Evolutionary conservation across 2,113 vertebrate genomes (phyloP).

Genomic region (Notechis scutatus): DNA sequence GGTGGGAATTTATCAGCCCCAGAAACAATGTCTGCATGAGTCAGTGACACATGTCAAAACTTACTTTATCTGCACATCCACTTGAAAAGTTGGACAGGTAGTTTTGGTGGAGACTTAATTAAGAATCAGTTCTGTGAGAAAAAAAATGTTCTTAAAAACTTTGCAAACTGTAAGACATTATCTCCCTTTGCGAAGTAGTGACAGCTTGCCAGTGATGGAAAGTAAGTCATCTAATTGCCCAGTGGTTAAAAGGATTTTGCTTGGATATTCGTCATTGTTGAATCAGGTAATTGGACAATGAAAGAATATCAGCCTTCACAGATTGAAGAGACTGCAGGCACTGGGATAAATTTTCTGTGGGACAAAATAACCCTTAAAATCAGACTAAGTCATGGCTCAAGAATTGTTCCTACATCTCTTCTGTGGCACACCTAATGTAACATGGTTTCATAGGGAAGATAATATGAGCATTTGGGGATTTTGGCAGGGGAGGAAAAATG

Average conservation of each 20-base stretch:
- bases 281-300: neutral
- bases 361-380: neutral
- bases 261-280: neutral
- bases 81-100: constrained; percentile 7
- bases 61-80: neutral
- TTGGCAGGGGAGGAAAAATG: neutral
- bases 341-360: neutral
- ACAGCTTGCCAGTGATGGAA: constrained; percentile 3
- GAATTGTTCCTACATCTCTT: neutral
- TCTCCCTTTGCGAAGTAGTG: neutral
- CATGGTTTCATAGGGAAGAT: neutral
- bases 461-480: neutral
- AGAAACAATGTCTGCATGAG: neutral
- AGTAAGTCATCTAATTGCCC: neutral
- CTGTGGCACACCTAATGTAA: neutral
- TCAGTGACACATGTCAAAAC: neutral
- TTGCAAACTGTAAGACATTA: neutral
- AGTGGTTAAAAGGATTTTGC: neutral
- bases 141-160: neutral
- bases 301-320: neutral
- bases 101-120: constrained; percentile 1
- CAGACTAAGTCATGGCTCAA: neutral
- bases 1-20: neutral
- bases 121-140: neutral
- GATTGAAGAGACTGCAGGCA: neutral